Conservation (phyloP, 2,797 vertebrate genomes). For the Xenops minutus region DNA sequence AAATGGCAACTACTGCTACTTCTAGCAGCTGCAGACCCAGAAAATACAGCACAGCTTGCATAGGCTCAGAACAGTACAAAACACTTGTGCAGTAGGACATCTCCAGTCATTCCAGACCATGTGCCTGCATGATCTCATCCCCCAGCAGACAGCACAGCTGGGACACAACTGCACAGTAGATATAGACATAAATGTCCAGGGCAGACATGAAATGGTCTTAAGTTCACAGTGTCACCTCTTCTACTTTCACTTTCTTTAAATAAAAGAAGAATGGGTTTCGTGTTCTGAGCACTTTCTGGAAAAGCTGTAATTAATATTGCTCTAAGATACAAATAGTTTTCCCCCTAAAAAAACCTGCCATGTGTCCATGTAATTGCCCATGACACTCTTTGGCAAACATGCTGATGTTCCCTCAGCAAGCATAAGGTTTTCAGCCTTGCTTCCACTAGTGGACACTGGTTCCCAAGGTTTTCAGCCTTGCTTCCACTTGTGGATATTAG, state of each 20-base stretch:
- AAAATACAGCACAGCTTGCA: background rate
- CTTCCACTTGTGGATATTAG: background rate
- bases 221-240: background rate
- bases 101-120: background rate
- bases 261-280: background rate
- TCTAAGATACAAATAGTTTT: background rate
- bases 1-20: background rate
- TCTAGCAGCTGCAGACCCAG: background rate
- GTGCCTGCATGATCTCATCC: background rate
- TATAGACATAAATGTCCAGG: background rate
- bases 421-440: background rate
- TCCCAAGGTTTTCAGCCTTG: background rate
- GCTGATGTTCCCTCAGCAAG: background rate
- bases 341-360: background rate
- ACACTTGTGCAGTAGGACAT: background rate
- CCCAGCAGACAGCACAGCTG: background rate
- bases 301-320: constrained; percentile 14
- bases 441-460: background rate
- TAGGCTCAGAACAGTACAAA: background rate
- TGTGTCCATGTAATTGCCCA: background rate
- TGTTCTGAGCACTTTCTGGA: background rate
- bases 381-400: background rate
- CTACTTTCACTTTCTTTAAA: background rate
- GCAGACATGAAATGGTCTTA: background rate
- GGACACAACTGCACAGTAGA: background rate